Base-by-base conservation (phyloP, 1,140 invertebrate genomes). In the Monomorium pharaonis region DNA sequence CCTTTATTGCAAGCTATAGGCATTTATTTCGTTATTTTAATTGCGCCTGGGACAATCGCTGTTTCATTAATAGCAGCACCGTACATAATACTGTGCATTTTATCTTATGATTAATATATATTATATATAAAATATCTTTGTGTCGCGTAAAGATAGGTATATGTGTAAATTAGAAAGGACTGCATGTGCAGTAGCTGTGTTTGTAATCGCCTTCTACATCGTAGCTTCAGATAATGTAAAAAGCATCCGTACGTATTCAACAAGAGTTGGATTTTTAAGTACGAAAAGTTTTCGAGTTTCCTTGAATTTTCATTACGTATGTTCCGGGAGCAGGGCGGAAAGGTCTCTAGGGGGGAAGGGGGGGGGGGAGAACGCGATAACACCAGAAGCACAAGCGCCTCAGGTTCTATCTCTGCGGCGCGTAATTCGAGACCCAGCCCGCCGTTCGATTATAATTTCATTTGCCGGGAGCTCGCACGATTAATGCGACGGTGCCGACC, bases 391-490 rank as follows among this genome's bases (percentile, higher is more conserved):
- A 81, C 63, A 62, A 84, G 81, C 72, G 83, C 78, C 72, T 78
- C 72, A 51, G 58, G 42, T 84, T 78, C 83, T 56, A 60, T 69
- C 84, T 86, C 77, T 47, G 63, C 54, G 30, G 54, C 84, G 74
- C 21, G 62, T 49, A 87, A 87, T 65, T 62, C 76, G 37, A 58
- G 69, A 47, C 47, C 37, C 42, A 3, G 30, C 42, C 24, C 72
- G 56, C 56, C 27, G 56, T 51, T 75, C 69, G 69, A 89, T 89
- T 67, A 88, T 88, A 89, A 89, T 89, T 89, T 88, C 67, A 80
- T 88, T 80, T 54, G 24, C 65, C 47, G 69, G 51, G n/a, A 88
- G 54, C 62, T 88, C 51, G 30, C 33, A 51, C 77, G 76, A 89
- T 89, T 84, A 86, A 89, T 74, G 63, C 42, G 56, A 21, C 62